Conservation (phyloP, 2,797 vertebrate genomes). For the Decapterus maruadsi region DNA sequence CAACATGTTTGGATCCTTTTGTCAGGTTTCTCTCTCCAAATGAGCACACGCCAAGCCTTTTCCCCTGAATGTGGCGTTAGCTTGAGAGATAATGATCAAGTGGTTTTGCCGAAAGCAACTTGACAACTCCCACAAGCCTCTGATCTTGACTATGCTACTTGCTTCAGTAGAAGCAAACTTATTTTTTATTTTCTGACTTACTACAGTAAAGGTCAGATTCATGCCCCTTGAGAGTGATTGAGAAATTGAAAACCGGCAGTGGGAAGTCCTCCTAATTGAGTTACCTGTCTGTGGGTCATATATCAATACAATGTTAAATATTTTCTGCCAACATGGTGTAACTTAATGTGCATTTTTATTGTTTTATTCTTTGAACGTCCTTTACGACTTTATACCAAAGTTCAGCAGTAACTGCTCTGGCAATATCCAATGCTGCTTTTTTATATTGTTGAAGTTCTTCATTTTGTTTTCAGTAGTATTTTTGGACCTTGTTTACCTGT, state of each 20-base stretch:
- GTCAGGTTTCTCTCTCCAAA: slow-evolving; percentile 4
- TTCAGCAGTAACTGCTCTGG: slow-evolving; percentile 79
- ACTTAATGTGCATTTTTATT: slow-evolving; percentile 53
- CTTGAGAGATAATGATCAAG: not conserved
- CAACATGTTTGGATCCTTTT: not conserved
- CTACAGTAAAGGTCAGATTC: slow-evolving; percentile 22
- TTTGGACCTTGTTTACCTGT: slow-evolving; percentile 79
- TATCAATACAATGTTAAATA: slow-evolving; percentile 31
- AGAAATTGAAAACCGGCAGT: slow-evolving; percentile 17
- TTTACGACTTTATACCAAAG: slow-evolving; percentile 85
- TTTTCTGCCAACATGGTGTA: slow-evolving; percentile 31
- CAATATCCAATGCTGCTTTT: slow-evolving; percentile 83
- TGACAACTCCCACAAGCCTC: not conserved
- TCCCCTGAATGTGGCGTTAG: slow-evolving; percentile 1
- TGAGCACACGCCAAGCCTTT: slow-evolving; percentile 17
- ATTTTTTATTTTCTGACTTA: slow-evolving; percentile 12
- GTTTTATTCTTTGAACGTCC: slow-evolving; percentile 56
- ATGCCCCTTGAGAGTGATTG: slow-evolving; percentile 9
- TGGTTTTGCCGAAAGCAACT: not conserved
- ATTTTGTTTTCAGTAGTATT: slow-evolving; percentile 55
- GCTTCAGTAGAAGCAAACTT: slow-evolving; percentile 13
- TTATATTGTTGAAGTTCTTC: slow-evolving; percentile 52
- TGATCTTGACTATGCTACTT: slow-evolving; percentile 5
- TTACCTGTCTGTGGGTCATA: not conserved
- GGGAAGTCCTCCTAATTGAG: slow-evolving; percentile 23